A percentile compares a stretch with the other conserved stretches of the same genome.
Conservation (phyloP, 2,113 vertebrate species). For the Neomonachus schauinslandi region DNA sequence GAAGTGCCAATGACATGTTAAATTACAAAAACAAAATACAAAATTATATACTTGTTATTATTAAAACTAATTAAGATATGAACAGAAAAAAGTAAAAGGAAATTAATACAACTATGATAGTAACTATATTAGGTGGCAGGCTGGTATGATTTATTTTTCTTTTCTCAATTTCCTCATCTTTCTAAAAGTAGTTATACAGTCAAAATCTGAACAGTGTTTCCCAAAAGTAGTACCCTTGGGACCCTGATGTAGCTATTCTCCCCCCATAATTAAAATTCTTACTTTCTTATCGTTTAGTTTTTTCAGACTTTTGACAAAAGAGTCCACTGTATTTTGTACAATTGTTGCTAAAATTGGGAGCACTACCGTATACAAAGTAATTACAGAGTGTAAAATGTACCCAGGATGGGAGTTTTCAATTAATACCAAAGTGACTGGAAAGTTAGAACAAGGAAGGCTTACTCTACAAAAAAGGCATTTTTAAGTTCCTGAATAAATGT, state of each 20-base stretch:
- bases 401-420: constrained; percentile 15
- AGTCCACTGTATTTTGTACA: background rate
- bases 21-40: constrained; percentile 49
- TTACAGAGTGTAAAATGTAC: constrained; percentile 4
- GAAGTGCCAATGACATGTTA: background rate
- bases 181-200: background rate
- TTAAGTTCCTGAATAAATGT: background rate
- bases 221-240: background rate
- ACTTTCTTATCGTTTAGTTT: background rate
- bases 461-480: background rate
- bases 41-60: background rate
- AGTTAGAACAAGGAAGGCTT: background rate
- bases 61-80: constrained; percentile 35
- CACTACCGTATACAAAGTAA: background rate
- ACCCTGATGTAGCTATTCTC: background rate
- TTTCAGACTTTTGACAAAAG: background rate
- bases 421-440: background rate
- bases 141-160: background rate
- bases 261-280: background rate
- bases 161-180: constrained; percentile 2
- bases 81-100: constrained; percentile 39
- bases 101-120: background rate
- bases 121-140: background rate
- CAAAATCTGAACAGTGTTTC: constrained; percentile 15
- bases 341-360: constrained; percentile 30